Evolutionary conservation across 2,797 vertebrate genomes (phyloP).

Genomic region (Paramormyrops hopkinsi): DNA sequence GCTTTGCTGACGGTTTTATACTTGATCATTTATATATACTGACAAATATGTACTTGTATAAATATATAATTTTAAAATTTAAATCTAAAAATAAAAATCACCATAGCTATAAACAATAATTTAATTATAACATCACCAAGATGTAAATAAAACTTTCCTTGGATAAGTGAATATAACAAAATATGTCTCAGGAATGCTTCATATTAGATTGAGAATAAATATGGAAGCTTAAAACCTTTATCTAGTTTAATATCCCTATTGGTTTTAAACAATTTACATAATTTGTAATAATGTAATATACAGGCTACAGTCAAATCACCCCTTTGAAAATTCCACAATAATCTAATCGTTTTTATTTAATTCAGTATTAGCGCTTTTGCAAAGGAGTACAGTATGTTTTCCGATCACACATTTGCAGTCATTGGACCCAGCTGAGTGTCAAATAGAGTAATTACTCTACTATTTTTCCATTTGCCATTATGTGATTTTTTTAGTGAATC

Average conservation of each 20-base stretch:
- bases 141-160: not conserved
- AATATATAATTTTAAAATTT: not conserved
- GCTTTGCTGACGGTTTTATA: not conserved
- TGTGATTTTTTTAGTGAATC: not conserved
- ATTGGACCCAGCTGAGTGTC: not conserved
- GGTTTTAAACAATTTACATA: not conserved
- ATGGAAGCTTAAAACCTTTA: not conserved
- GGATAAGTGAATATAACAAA: not conserved
- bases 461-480: constrained; percentile 4
- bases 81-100: not conserved
- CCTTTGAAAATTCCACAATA: not conserved
- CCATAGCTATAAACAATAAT: not conserved
- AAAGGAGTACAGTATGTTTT: not conserved
- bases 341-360: not conserved
- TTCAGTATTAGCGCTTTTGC: not conserved
- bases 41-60: not conserved
- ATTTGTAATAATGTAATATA: not conserved
- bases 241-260: not conserved
- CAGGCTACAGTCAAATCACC: not conserved
- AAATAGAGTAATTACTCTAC: not conserved
- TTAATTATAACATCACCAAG: not conserved
- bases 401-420: not conserved
- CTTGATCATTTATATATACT: not conserved
- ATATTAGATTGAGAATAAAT: not conserved
- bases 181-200: not conserved